A percentile compares a stretch with the other conserved stretches of the same genome.
Conservation (phyloP, 2,113 vertebrate species). For the Chionis minor region DNA sequence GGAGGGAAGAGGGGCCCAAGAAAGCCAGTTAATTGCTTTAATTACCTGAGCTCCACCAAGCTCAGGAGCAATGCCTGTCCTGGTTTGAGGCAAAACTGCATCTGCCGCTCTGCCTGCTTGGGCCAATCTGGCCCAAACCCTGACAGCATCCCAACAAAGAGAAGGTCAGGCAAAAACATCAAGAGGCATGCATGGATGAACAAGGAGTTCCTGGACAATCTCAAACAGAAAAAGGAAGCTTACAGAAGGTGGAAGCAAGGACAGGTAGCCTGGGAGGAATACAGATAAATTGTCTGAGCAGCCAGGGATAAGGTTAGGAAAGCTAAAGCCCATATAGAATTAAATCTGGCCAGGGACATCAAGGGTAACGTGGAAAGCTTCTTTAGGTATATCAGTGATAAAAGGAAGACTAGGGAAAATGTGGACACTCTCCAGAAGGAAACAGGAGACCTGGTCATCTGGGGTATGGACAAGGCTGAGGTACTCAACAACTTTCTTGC, state of each 20-base stretch:
- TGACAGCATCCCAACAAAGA: neutral
- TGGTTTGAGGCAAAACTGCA: no score
- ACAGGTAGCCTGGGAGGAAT: neutral
- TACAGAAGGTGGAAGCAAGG: neutral
- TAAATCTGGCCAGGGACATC: neutral
- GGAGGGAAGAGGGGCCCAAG: neutral
- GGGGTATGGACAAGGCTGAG: neutral
- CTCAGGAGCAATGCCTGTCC: neutral
- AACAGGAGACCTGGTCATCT: neutral
- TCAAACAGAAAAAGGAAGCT: neutral
- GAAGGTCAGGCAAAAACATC: neutral
- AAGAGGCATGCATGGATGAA: neutral
- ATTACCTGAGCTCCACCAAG: neutral
- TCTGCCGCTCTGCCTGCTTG: no score
- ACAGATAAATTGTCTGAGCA: neutral
- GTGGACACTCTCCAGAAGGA: neutral
- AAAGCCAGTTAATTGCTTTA: neutral
- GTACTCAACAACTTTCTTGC: neutral
- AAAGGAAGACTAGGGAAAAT: neutral
- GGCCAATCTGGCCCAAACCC: no score
- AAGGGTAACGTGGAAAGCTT: neutral
- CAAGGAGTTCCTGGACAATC: neutral
- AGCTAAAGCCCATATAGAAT: neutral
- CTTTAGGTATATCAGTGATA: neutral
- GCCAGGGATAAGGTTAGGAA: neutral